A percentile compares a stretch with the other conserved stretches of the same genome.
Evolutionary conservation across 2,113 vertebrate species (phyloP).

Genomic region (Oryzias celebensis): DNA sequence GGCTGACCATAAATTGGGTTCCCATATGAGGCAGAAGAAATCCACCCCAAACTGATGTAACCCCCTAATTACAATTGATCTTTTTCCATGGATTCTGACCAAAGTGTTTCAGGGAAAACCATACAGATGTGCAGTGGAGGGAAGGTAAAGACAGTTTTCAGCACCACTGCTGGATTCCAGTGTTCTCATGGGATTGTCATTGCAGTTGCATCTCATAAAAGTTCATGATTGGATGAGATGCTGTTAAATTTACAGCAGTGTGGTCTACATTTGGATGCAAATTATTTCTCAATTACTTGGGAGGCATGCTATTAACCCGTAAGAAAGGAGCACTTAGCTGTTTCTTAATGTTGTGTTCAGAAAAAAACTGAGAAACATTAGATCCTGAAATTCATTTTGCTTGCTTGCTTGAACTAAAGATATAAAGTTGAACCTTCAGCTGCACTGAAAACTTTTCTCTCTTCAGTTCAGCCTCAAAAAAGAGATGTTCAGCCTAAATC

Average conservation of each 20-base stretch:
- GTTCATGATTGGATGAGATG: neutral
- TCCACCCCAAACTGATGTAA: slow-evolving; percentile 48
- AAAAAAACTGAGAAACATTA: too few species aligned
- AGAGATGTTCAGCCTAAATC: neutral
- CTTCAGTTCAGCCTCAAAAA: neutral
- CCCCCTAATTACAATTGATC: slow-evolving; percentile 63
- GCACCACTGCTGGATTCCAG: slow-evolving; percentile 7
- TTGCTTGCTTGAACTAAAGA: too few species aligned
- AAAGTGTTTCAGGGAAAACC: slow-evolving; percentile 39
- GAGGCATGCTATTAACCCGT: too few species aligned
- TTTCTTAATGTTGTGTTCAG: too few species aligned
- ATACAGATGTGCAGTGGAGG: slow-evolving; percentile 25
- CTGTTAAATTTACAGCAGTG: too few species aligned
- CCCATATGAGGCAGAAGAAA: slow-evolving; percentile 47
- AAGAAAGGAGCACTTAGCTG: too few species aligned
- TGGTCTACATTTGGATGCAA: too few species aligned
- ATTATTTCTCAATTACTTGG: too few species aligned
- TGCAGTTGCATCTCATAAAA: slow-evolving; percentile 11
- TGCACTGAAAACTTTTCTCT: neutral
- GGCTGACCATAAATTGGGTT: slow-evolving; percentile 52
- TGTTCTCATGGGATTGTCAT: slow-evolving; percentile 17
- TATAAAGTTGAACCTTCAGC: too few species aligned
- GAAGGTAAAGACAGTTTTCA: slow-evolving; percentile 14
- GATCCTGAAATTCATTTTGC: too few species aligned
- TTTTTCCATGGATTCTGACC: slow-evolving; percentile 57